A percentile compares a stretch with the other conserved stretches of the same genome.
These are phyloP conservation scores for Meriones unguiculatus DNA, from an alignment of 2,113 vertebrate species.

Conservation along the genomic window DNA sequence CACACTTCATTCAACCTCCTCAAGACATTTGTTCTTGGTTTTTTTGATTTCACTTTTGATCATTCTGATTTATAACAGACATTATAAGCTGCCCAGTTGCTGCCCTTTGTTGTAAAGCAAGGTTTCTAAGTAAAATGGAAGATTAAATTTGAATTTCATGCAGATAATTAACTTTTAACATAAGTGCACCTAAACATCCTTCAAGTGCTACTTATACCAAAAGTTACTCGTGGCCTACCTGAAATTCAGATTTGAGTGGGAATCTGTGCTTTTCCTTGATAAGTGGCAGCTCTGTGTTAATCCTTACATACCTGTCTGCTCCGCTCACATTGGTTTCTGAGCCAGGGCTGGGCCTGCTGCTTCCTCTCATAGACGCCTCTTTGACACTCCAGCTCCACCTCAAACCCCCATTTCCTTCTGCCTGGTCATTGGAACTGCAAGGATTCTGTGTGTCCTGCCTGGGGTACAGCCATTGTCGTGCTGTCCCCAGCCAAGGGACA, in stretches of 20 bases:
- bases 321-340: slow-evolving; percentile 16
- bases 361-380: background rate
- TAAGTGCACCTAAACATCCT: background rate
- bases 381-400: background rate
- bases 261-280: background rate
- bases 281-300: background rate
- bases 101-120: background rate
- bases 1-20: background rate
- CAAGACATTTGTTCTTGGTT: background rate
- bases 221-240: background rate
- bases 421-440: background rate
- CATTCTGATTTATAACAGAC: slow-evolving; percentile 37
- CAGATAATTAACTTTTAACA: background rate
- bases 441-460: background rate
- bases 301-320: background rate
- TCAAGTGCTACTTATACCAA: background rate
- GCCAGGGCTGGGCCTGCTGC: background rate
- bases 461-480: background rate
- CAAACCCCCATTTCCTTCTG: background rate
- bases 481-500: background rate
- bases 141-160: slow-evolving; percentile 49
- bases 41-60: slow-evolving; percentile 27
- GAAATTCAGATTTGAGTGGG: slow-evolving; percentile 41
- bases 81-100: background rate
- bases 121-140: background rate